Conservation (phyloP, 1,140 invertebrate genomes). For the Dendroctonus ponderosae region DNA sequence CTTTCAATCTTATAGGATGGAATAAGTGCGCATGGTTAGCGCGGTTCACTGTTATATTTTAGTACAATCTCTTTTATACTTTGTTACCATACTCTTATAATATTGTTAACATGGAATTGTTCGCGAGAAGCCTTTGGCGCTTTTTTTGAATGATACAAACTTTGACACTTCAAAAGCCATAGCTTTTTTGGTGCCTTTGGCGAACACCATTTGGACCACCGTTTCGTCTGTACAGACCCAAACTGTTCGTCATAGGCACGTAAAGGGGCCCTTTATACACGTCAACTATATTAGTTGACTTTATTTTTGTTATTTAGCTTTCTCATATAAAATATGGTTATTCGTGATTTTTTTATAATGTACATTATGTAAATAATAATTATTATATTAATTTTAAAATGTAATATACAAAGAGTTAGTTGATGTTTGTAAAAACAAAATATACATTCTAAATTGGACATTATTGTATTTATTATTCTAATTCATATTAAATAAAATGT, state of each 20-base stretch:
- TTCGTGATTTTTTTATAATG: constrained; percentile 45
- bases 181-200: constrained; percentile 25
- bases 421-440: constrained; percentile 42
- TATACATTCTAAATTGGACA: constrained; percentile 42
- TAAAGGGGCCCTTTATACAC: constrained; percentile 23
- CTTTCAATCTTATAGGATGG: neutral
- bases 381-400: constrained; percentile 36
- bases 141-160: constrained; percentile 28
- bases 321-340: constrained; percentile 32
- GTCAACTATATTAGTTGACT: constrained; percentile 47
- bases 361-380: constrained; percentile 47
- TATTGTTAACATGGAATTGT: constrained; percentile 29
- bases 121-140: constrained; percentile 20
- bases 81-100: constrained; percentile 34
- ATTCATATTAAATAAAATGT: constrained; percentile 37
- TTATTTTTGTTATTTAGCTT: constrained; percentile 42
- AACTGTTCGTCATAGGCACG: constrained; percentile 7
- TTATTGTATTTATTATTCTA: constrained; percentile 39
- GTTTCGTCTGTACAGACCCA: neutral
- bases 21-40: neutral
- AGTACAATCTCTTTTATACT: constrained; percentile 36
- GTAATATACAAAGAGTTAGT: constrained; percentile 42
- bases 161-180: constrained; percentile 25
- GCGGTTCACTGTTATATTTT: constrained; percentile 20
- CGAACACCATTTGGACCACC: neutral